A percentile compares a stretch with the other conserved stretches of the same genome.
phyloP scores from a whole-genome alignment of 2,113 vertebrate genomes.

The Cheirogaleus medius region DNA sequence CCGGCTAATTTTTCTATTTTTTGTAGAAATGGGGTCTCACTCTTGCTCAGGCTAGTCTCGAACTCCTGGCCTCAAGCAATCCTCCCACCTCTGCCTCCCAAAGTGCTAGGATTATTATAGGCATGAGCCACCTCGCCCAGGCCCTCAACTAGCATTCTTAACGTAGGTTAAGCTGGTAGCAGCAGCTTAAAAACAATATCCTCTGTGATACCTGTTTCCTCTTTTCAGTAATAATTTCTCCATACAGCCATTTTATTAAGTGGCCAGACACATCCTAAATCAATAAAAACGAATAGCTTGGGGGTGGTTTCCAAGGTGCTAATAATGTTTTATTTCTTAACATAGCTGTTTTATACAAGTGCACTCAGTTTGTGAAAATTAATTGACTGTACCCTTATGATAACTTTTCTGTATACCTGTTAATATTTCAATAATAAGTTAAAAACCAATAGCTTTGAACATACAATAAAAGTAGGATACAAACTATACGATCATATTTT shows the following conservation, averaged over 20 bases:
- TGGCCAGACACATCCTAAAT: not conserved
- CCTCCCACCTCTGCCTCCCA: too few relatives aligned
- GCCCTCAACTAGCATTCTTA: not conserved
- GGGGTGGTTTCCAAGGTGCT: not conserved
- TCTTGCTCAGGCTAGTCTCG: too few relatives aligned
- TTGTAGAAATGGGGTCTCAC: too few relatives aligned
- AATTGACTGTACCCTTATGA: not conserved
- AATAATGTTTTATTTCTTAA: not conserved
- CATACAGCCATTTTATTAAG: not conserved
- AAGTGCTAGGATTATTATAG: too few relatives aligned
- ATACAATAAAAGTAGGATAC: not conserved
- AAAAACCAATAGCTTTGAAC: not conserved
- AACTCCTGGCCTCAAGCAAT: too few relatives aligned
- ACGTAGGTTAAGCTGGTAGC: not conserved
- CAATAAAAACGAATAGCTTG: not conserved
- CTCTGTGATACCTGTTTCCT: not conserved
- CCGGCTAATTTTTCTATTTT: too few relatives aligned
- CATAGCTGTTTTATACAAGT: not conserved
- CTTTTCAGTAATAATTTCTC: slow-evolving; percentile 18
- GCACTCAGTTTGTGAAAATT: slow-evolving; percentile 4
- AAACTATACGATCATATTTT: not conserved
- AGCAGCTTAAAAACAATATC: not conserved
- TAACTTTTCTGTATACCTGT: not conserved
- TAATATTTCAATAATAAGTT: slow-evolving; percentile 1
- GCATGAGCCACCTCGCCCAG: too few relatives aligned